Evolutionary conservation across 2,888 invertebrate species (phyloP).

Genomic region (Gonocerus acuteangulatus): DNA sequence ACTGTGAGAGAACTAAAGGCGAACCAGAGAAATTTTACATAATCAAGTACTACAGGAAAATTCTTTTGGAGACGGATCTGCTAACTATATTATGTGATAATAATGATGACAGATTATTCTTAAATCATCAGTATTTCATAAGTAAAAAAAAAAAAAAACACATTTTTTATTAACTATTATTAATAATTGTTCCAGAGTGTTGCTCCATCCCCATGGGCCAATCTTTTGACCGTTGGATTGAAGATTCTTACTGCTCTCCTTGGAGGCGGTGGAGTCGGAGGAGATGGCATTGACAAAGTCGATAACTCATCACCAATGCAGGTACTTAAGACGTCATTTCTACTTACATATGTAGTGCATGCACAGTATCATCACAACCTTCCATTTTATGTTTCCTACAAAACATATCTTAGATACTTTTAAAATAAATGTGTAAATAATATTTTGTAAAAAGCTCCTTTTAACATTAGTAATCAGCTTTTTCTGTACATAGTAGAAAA

Average conservation of each 20-base stretch:
- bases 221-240: conserved; percentile 74
- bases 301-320: conserved; percentile 75
- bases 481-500: not conserved
- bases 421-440: not conserved
- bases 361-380: conserved; percentile 29
- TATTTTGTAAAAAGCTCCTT: not conserved
- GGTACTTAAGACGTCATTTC: conserved; percentile 49
- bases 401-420: not conserved
- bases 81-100: no score
- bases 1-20: no score
- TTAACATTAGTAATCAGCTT: not conserved
- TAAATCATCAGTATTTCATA: no score
- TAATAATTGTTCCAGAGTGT: conserved; percentile 36
- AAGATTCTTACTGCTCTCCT: conserved; percentile 77
- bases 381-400: not conserved
- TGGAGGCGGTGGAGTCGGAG: conserved; percentile 69
- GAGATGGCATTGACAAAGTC: conserved; percentile 80
- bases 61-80: no score
- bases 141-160: no score
- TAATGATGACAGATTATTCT: no score
- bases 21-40: no score
- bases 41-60: no score
- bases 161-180: no score
- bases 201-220: conserved; percentile 75
- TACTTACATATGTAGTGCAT: conserved; percentile 30